phyloP scores from a whole-genome alignment of 2,888 invertebrate species.

The Clistopyga incitator region DNA sequence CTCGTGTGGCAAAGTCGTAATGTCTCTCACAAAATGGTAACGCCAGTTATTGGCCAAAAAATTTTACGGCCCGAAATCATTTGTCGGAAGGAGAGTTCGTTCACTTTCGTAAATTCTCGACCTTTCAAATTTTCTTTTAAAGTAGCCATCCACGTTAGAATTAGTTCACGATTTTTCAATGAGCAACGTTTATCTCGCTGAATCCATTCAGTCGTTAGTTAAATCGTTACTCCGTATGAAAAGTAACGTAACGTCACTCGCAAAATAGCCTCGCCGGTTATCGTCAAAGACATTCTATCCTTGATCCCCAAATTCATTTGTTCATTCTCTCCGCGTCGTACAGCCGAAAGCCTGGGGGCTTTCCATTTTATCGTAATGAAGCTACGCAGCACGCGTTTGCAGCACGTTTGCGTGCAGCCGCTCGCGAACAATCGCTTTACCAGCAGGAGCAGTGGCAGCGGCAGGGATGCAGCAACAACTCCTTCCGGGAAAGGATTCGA shows the following conservation, averaged over 20 bases:
- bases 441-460: background rate
- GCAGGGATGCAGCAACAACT: conserved; percentile 11
- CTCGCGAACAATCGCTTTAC: conserved; percentile 24
- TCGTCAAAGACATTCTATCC: background rate
- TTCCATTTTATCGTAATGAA: conserved; percentile 12
- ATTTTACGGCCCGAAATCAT: background rate
- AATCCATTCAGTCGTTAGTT: background rate
- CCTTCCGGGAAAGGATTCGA: conserved; percentile 7
- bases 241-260: background rate
- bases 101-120: too few relatives aligned
- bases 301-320: background rate
- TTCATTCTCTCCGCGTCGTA: conserved; percentile 5
- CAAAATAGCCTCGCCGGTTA: background rate
- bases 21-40: background rate
- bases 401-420: conserved; percentile 34
- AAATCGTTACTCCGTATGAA: too few relatives aligned
- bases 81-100: background rate
- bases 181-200: background rate
- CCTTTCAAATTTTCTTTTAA: too few relatives aligned
- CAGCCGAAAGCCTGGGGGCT: background rate
- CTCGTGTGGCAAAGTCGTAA: background rate
- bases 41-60: background rate
- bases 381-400: background rate
- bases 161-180: background rate
- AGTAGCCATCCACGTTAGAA: too few relatives aligned